These are phyloP conservation scores for Ennomos fuscantarius DNA, from an alignment of 2,888 invertebrate species.

Conservation along the genomic window DNA sequence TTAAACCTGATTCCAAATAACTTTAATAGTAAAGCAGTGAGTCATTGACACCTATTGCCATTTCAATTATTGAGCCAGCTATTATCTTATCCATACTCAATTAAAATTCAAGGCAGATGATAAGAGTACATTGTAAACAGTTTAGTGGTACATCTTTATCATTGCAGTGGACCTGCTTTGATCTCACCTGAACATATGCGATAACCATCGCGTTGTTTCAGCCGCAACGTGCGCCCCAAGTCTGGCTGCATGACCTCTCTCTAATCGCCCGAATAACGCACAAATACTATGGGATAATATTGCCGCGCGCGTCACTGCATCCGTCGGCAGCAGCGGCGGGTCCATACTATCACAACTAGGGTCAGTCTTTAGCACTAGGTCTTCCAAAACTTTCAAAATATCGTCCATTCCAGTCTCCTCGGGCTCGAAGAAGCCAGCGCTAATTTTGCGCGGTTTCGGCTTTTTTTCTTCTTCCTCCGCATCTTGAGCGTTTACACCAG, in stretches of 20 bases:
- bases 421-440: constrained; percentile 81
- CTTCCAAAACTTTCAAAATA: constrained; percentile 85
- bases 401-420: constrained; percentile 86
- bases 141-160: constrained; percentile 21
- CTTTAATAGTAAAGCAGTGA: background rate
- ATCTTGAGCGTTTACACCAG: constrained; percentile 83
- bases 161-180: constrained; percentile 9
- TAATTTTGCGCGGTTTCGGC: constrained; percentile 76
- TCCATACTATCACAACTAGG: constrained; percentile 87
- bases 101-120: constrained; percentile 58
- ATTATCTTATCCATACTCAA: constrained; percentile 60
- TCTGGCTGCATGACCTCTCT: constrained; percentile 90
- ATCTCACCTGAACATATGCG: constrained; percentile 91
- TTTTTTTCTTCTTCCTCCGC: constrained; percentile 70
- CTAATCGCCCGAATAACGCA: constrained; percentile 94
- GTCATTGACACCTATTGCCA: constrained; percentile 7
- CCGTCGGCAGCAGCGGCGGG: constrained; percentile 86
- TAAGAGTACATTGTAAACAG: constrained; percentile 39
- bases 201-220: constrained; percentile 95
- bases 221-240: constrained; percentile 92
- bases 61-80: constrained; percentile 20
- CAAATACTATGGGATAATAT: constrained; percentile 95
- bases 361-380: constrained; percentile 86
- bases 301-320: constrained; percentile 85
- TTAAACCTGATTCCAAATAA: too few relatives aligned